These are phyloP conservation scores for Tetrao urogallus DNA, from an alignment of 2,113 vertebrate species.

Conservation along the genomic window DNA sequence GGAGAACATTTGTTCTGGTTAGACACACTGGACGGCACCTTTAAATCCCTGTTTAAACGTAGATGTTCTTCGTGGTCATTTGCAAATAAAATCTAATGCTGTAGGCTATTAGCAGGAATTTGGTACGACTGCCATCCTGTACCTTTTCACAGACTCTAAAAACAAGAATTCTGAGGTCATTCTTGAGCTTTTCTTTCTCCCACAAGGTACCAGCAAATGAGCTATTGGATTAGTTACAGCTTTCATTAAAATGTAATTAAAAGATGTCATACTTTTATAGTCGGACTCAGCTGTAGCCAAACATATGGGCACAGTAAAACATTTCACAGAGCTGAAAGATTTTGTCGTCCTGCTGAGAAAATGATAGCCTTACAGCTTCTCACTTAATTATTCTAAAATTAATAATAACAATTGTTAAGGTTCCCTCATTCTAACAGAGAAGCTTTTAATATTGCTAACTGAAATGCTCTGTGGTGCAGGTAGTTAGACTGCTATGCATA, in stretches of 20 bases:
- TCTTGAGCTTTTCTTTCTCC: conserved; percentile 26
- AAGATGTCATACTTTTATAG: conserved; percentile 73
- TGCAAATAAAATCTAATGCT: neutral
- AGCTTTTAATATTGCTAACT: conserved; percentile 64
- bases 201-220: conserved; percentile 57
- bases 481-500: neutral
- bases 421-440: conserved; percentile 57
- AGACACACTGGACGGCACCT: neutral
- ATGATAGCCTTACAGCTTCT: conserved; percentile 63
- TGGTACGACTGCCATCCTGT: neutral
- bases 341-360: conserved; percentile 75
- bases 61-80: neutral
- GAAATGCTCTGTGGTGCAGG: conserved; percentile 46
- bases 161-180: neutral
- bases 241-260: conserved; percentile 73
- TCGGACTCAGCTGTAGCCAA: conserved; percentile 71
- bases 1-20: neutral
- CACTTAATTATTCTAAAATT: conserved; percentile 75
- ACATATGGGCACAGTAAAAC: conserved; percentile 72
- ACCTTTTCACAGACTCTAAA: neutral
- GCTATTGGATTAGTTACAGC: conserved; percentile 66
- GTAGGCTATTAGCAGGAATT: neutral
- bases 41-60: neutral
- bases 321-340: conserved; percentile 61
- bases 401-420: conserved; percentile 75